Evolutionary conservation across 2,113 vertebrate species (phyloP).

Genomic region (Phaethon lepturus): DNA sequence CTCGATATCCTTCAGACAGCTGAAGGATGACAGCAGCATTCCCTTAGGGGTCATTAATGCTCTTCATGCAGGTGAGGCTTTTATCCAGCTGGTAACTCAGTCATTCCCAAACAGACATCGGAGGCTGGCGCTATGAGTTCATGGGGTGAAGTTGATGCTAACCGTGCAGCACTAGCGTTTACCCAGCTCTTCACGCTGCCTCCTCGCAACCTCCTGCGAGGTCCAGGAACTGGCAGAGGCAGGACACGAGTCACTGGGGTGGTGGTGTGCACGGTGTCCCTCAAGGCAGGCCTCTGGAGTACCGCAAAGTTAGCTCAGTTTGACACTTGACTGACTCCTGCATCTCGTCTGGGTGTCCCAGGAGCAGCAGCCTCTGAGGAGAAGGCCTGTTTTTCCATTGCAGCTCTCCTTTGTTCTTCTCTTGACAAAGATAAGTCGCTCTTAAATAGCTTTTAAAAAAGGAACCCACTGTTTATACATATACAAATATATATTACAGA

Average conservation of each 20-base stretch:
- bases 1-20: background rate
- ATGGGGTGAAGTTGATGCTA: background rate
- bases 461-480: background rate
- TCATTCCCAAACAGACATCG: background rate
- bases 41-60: background rate
- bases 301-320: background rate
- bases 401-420: background rate
- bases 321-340: background rate
- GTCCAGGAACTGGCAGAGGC: background rate
- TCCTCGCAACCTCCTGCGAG: background rate
- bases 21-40: background rate
- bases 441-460: background rate
- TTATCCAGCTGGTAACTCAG: background rate
- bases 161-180: background rate
- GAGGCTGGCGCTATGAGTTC: background rate
- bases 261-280: background rate
- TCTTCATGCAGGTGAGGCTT: background rate
- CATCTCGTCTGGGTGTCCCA: background rate
- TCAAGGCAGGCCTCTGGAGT: rapidly evolving
- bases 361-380: background rate
- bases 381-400: background rate
- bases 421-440: background rate
- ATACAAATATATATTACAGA: background rate
- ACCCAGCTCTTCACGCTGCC: background rate
- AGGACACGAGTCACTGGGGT: rapidly evolving